Evolutionary conservation across 2,797 vertebrate species (phyloP).

Genomic region (Falco cherrug): DNA sequence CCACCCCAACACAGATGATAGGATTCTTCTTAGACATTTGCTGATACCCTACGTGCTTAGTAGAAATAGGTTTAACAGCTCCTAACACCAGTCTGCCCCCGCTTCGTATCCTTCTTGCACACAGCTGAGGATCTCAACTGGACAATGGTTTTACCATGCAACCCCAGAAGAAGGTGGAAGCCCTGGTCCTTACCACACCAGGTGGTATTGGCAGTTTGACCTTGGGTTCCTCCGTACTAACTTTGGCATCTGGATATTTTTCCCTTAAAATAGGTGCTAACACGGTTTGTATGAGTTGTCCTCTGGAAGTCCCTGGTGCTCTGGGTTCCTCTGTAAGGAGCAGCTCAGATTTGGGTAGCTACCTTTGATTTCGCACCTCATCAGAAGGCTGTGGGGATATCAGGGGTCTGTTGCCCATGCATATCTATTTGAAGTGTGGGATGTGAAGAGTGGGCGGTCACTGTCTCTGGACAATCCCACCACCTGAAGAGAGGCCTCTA

Average conservation of each 20-base stretch:
- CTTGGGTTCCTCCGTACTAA: background rate
- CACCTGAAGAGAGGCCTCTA: background rate
- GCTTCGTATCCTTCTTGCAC: too few species aligned
- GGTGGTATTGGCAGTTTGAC: background rate
- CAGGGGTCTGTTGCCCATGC: background rate
- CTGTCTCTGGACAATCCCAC: background rate
- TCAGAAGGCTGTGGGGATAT: too few species aligned
- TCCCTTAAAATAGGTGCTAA: background rate
- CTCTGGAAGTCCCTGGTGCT: background rate
- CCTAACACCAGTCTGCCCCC: background rate
- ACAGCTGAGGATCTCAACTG: background rate
- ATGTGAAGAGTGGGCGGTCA: rapidly evolving
- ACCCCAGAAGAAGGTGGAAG: background rate
- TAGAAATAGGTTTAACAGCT: background rate
- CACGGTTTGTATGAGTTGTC: rapidly evolving
- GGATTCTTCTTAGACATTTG: background rate
- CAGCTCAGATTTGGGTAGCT: background rate
- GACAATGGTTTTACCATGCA: background rate
- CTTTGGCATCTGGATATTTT: background rate
- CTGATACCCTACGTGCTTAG: background rate
- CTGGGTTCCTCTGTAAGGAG: background rate
- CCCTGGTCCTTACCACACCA: background rate
- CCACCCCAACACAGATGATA: background rate
- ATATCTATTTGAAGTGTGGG: background rate
- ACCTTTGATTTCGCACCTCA: background rate